Conservation (phyloP, 1,140 invertebrate genomes). For the Caenorhabditis brenneri region DNA sequence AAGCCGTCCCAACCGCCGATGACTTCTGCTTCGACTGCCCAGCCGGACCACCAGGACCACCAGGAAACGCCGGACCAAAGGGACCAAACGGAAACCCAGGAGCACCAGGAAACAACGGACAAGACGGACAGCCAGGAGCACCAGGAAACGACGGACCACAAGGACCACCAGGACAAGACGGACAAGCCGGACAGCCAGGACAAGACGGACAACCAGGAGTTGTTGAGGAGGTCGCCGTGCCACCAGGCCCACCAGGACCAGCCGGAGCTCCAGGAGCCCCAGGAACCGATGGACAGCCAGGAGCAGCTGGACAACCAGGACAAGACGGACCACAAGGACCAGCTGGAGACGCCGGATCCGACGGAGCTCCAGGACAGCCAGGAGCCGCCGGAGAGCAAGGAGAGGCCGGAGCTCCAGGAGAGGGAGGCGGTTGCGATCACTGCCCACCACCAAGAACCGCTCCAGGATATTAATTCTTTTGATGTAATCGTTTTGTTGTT, state of each 20-base stretch:
- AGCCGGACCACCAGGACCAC: slow-evolving; percentile 54
- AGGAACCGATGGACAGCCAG: slow-evolving; percentile 47
- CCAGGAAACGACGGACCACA: slow-evolving; percentile 44
- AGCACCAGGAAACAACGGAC: slow-evolving; percentile 46
- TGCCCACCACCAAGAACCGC: slow-evolving; percentile 55
- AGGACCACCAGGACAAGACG: slow-evolving; percentile 45
- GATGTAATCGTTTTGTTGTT: slow-evolving; percentile 1
- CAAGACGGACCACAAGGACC: slow-evolving; percentile 33
- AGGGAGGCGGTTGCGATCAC: slow-evolving; percentile 55
- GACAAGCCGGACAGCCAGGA: slow-evolving; percentile 33
- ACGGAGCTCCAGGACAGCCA: slow-evolving; percentile 49
- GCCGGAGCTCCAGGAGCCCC: slow-evolving; percentile 44
- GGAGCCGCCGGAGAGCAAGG: slow-evolving; percentile 44
- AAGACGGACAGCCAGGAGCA: slow-evolving; percentile 30
- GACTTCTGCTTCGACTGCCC: slow-evolving; percentile 60
- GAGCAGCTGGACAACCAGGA: slow-evolving; percentile 38
- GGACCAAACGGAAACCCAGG: slow-evolving; percentile 53
- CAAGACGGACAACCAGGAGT: slow-evolving; percentile 46
- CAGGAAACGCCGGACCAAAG: slow-evolving; percentile 56
- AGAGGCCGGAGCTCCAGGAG: slow-evolving; percentile 45
- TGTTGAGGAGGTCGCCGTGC: slow-evolving; percentile 36
- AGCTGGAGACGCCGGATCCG: slow-evolving; percentile 31
- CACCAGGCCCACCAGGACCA: slow-evolving; percentile 45
- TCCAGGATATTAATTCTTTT: slow-evolving; percentile 52
- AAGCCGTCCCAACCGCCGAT: slow-evolving; percentile 43